A percentile compares a stretch with the other conserved stretches of the same genome.
Conservation (phyloP, 2,888 invertebrate species). For the Xestobium rufovillosum region DNA sequence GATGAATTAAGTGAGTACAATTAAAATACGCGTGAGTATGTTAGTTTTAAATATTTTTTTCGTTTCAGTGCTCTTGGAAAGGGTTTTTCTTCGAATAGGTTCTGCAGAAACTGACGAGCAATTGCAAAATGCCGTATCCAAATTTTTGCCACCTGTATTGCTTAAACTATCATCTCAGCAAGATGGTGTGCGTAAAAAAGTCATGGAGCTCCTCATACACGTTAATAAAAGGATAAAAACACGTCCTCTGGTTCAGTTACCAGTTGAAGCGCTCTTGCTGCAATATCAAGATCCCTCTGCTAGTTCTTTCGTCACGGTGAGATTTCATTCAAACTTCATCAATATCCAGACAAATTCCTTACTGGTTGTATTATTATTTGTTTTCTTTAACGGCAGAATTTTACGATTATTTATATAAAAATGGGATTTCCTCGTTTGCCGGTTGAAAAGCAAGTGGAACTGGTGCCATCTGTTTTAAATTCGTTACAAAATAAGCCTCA, state of each 20-base stretch:
- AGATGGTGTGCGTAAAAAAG: constrained; percentile 68
- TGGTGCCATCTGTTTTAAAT: constrained; percentile 67
- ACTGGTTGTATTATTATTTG: neutral
- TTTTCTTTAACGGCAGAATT: constrained; percentile 62
- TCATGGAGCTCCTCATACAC: constrained; percentile 87
- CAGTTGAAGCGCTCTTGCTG: constrained; percentile 72
- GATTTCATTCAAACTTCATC: constrained; percentile 31
- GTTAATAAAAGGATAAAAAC: constrained; percentile 86
- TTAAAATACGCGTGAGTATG: too few relatives aligned
- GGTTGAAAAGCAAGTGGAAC: constrained; percentile 62
- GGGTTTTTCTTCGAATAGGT: constrained; percentile 82
- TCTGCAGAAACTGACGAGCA: constrained; percentile 86
- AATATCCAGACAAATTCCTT: constrained; percentile 7
- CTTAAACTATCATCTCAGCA: constrained; percentile 83
- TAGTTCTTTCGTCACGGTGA: constrained; percentile 71
- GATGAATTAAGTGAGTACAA: constrained; percentile 28
- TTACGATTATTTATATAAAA: constrained; percentile 87
- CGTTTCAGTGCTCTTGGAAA: constrained; percentile 70
- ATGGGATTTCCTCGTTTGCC: constrained; percentile 82
- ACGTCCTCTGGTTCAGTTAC: constrained; percentile 74
- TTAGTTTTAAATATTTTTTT: too few relatives aligned
- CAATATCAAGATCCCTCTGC: constrained; percentile 73
- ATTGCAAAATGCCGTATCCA: constrained; percentile 68
- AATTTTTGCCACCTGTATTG: constrained; percentile 81
- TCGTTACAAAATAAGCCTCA: constrained; percentile 74